phyloP scores from a whole-genome alignment of 2,797 vertebrate genomes.

The Alosa sapidissima region DNA sequence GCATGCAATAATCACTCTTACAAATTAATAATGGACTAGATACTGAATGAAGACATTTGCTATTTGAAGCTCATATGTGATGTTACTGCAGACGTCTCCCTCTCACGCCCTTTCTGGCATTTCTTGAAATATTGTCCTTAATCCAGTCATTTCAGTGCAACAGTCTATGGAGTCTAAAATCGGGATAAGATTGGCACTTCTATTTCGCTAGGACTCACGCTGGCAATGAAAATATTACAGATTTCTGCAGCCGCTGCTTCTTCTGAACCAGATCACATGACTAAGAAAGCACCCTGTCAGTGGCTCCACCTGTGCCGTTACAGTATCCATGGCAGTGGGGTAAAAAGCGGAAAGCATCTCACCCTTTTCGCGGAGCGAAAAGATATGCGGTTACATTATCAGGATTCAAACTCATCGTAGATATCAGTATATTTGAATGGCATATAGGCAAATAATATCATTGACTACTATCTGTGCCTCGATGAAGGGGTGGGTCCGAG shows the following conservation, averaged over 20 bases:
- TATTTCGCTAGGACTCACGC: conserved; percentile 38
- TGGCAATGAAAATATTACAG: conserved; percentile 46
- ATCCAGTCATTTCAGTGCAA: conserved; percentile 12
- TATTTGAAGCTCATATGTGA: conserved; percentile 32
- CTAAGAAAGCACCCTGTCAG: conserved; percentile 69
- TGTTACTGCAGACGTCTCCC: conserved; percentile 44
- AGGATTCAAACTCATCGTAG: background rate
- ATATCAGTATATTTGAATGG: background rate
- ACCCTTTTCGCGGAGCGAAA: background rate
- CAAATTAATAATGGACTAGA: conserved; percentile 18
- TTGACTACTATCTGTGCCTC: background rate
- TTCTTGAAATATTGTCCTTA: conserved; percentile 24
- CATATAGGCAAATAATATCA: background rate
- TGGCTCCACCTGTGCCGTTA: conserved; percentile 77
- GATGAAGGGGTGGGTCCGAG: background rate
- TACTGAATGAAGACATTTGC: conserved; percentile 16
- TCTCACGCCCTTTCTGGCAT: conserved; percentile 15
- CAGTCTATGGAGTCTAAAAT: conserved; percentile 18
- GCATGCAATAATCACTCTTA: conserved; percentile 18
- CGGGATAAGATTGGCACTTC: conserved; percentile 36
- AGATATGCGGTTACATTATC: background rate
- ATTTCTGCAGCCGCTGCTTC: conserved; percentile 69
- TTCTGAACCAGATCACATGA: conserved; percentile 80
- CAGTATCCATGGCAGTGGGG: conserved; percentile 73
- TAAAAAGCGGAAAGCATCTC: conserved; percentile 38